Conservation (phyloP, 2,113 vertebrate genomes). For the Hystrix cristata region DNA sequence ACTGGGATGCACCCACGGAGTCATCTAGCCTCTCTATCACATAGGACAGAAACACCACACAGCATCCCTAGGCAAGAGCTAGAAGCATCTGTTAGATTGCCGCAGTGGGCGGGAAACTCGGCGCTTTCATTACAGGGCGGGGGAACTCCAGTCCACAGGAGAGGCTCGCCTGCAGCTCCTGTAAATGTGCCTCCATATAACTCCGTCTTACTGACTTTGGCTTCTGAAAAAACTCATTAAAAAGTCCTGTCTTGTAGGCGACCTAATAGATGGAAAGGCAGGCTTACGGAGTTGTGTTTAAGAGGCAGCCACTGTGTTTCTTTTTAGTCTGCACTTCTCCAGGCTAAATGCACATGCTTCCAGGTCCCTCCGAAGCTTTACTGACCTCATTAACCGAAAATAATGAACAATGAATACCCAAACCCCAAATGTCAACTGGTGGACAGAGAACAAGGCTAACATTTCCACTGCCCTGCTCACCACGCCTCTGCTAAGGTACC, state of each 20-base stretch:
- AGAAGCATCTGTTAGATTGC: neutral
- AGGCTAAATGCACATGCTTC: neutral
- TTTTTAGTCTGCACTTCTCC: neutral
- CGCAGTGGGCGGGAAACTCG: neutral
- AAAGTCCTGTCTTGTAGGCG: neutral
- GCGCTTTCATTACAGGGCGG: neutral
- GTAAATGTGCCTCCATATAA: neutral
- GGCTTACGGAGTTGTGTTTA: neutral
- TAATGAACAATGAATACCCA: neutral
- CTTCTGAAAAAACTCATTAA: slow-evolving; percentile 14
- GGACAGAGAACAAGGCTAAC: neutral
- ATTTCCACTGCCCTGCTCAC: neutral
- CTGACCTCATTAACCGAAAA: neutral
- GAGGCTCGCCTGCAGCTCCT: neutral
- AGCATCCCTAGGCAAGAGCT: neutral
- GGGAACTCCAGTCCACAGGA: neutral
- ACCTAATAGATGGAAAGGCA: neutral
- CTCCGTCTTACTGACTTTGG: neutral
- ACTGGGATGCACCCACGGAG: neutral
- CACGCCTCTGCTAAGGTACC: neutral
- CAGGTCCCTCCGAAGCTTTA: neutral
- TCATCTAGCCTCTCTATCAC: too few species aligned
- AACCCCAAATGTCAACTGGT: neutral
- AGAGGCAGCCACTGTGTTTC: neutral
- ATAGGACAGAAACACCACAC: neutral